Evolutionary conservation across 2,888 invertebrate species (phyloP), one percentile per base, ranked within the genome.

Genomic region (Calephelis perditalis): DNA sequence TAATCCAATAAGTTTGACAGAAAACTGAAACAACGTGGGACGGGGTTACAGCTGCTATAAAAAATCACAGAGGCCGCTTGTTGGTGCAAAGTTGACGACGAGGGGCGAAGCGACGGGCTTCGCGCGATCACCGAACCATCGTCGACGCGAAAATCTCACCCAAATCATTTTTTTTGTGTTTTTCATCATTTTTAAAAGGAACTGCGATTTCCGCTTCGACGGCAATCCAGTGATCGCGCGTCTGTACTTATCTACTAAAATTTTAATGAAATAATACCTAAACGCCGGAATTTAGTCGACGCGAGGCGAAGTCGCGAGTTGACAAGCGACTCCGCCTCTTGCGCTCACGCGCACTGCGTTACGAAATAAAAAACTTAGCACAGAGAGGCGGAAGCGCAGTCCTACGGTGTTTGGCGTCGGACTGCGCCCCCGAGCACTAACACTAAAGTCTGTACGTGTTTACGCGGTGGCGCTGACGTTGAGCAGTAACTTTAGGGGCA

Each of bases 401-500:
- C 75, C 73, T 70, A 64, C 64, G 65, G 62, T 68, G 67, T 60
- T 61, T 54, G 44, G 60, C 59, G 68, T 68, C 66, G 73, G 71
- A 70, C 67, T 73, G 76, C 78, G 75, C 71, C 76, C 76, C 73
- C 80, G 80, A 71, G 71, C 77, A 77, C 82, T 83, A 79, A 80
- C 79, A 84, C 83, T 86, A 82, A 76, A 79, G 85, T 85, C 81
- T 78, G 71, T 75, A 73, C 66, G 70, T 69, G 74, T 71, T 73
- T 86, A 88, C 76, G 82, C 86, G 65, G 76, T 58, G 59, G 62
- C 69, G 70, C 71, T 74, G 71, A 93, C 93, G 82, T 93, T 93
- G 77, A 94, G 91, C 76, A 93, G 86, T 79, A 93, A 80, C 82
- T 93, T 93, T 70, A 93, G 91, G 70, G 93, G 91, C 75, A 92